Base-by-base conservation (phyloP, 2,113 vertebrate genomes). In the Sebastes fasciatus region DNA sequence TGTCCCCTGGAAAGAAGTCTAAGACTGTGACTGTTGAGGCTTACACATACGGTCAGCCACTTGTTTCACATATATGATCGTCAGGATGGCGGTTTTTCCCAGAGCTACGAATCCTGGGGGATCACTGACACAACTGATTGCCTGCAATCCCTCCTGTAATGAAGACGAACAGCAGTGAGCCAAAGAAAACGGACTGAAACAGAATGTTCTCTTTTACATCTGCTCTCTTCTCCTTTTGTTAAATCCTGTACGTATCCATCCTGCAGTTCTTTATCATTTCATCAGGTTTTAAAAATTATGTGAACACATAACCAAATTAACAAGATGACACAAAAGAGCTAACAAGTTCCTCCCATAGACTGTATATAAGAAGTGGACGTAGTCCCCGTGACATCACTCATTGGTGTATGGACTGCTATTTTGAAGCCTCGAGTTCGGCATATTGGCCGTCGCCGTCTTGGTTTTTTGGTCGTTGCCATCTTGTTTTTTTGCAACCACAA, bases 71-170 rank as follows among this genome's bases (percentile, higher is more conserved):
- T 78, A 45, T 52, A 70, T 58, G 23, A 74, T 52, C 48, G 80
- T 71, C 21, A 61, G 76, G 57, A 58, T 48, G 34, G 16, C 2
- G 19, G 46, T 76, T 83, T 34, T 73, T 76, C 71, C 73, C 83
- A 85, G 16, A 66, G 66, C 65, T 14, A 11, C 17, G 12, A 57
- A 73, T 86, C 87, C 77, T 77, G 43, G 21, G 77, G 74, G 70
- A 84, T 84, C 66, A 68, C 49, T 82, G 66, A 81, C 66, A 84
- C 70, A 79, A 72, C 71, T 89, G 74, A 75, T 82, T 86, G 70
- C 65, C 77, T 77, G 74, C 54, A 75, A 55, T n/a, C 21, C 45
- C 54, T 81, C 23, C 61, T 73, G 19, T 82, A 73, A 82, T 81
- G 70, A 75, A 61, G 74, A 78, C 14, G 69, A 84, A 81, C 77